Base-by-base conservation (phyloP, 2,888 invertebrate species). In the Cristatella mucedo region DNA sequence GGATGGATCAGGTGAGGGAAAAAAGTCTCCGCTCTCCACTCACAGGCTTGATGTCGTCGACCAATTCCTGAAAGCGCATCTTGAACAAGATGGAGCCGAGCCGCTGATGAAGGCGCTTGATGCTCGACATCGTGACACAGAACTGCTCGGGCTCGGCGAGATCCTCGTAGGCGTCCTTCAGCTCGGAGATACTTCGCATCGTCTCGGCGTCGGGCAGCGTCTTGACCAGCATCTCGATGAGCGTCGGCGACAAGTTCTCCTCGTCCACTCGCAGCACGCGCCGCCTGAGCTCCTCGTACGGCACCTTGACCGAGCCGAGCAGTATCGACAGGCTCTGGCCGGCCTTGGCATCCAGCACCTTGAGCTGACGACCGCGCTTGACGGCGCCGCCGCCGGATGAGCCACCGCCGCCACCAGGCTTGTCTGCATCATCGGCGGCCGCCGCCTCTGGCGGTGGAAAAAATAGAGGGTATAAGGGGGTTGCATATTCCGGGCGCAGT, bases 131-230 rank as follows among this genome's bases (percentile, higher is more conserved):
- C 74, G 82, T 82, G 0, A 87, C 79, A 37, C 83, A 82, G 67
- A 95, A 95, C 63, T 85, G 86, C 61, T 97, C 97, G 0, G 93
- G 86, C 50, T 87, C 89, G 1, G 67, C 61, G 47, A 70, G 66
- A 9, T 85, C 81, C 38, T 78, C 74, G 56, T 80, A 81, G 15
- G 75, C 72, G 44, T 77, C 76, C 56, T 82, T 80, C 46, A 81
- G 73, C 45, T 81, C 79, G 21, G 82, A 76, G 6, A 97, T 66
- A 52, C 82, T 78, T 49, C 79, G 80, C 16, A 97, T 68, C 54
- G 87, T 82, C 56, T 93, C 91, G 22, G 36, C 36, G 20, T 57
- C 80, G 0, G 97, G 95, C 47, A 95, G 73, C 63, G 86, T 86
- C 69, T 84, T 73, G 58, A 93, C 80, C 11, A 97, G 71, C 52